Evolutionary conservation across 64 coral and sea anemone genomes (phyloP).

Genomic region (Stichodactyla mertensii): DNA sequence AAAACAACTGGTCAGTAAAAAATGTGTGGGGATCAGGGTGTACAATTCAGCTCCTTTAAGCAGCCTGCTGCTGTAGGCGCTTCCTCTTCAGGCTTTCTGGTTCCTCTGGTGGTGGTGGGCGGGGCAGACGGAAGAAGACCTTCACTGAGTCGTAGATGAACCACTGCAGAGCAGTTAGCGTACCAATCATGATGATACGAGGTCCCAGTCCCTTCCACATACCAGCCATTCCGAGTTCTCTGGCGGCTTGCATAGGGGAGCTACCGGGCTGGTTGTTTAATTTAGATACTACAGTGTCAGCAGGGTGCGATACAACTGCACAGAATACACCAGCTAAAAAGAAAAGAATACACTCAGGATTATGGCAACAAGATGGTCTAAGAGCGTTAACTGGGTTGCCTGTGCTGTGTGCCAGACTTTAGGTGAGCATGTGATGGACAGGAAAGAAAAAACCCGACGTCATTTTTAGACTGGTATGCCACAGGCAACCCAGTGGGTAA

Average conservation of each 20-base stretch:
- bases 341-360: background rate
- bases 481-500: no score
- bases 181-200: constrained; percentile 99
- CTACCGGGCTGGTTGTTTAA: constrained; percentile 95
- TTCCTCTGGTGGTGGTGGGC: constrained; percentile 97
- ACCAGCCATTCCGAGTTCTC: constrained; percentile 93
- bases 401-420: no score
- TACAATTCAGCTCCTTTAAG: background rate
- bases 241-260: constrained; percentile 84
- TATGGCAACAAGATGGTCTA: no score
- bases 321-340: constrained; percentile 94
- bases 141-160: constrained; percentile 99
- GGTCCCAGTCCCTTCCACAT: constrained; percentile 97
- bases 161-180: constrained; percentile 94
- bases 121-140: constrained; percentile 92
- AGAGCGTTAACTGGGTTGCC: no score
- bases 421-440: no score
- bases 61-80: constrained; percentile 44
- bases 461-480: no score
- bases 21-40: background rate
- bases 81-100: constrained; percentile 89
- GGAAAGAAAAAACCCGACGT: no score
- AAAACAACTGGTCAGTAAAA: background rate
- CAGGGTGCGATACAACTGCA: constrained; percentile 94
- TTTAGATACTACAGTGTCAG: constrained; percentile 99